These are phyloP conservation scores for Hetaerina titia DNA, from an alignment of 2,888 invertebrate species.

Conservation along the genomic window DNA sequence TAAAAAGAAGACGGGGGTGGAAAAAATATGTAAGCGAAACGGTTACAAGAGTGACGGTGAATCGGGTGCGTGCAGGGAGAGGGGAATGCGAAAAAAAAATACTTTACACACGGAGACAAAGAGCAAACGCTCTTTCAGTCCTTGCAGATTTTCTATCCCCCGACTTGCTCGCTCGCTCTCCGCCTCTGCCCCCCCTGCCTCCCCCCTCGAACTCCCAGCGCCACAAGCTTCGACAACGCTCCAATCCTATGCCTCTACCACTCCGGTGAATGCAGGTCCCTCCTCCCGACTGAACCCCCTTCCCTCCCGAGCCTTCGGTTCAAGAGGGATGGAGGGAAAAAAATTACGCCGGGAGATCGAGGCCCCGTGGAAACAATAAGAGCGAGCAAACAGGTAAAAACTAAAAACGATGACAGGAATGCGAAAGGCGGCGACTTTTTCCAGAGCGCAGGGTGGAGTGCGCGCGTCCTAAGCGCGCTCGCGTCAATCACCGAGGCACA, in stretches of 20 bases:
- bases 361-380: constrained; percentile 26
- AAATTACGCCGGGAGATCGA: background rate
- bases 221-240: background rate
- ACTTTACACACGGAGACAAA: background rate
- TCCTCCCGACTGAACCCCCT: background rate
- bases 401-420: background rate
- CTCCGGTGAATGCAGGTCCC: background rate
- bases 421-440: background rate
- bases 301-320: background rate
- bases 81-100: background rate
- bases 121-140: background rate
- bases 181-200: background rate
- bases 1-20: background rate
- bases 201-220: background rate
- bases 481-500: background rate
- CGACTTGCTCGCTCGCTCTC: background rate
- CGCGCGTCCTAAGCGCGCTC: background rate
- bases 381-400: background rate
- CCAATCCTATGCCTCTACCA: background rate
- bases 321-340: constrained; percentile 9
- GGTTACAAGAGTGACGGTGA: background rate
- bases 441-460: background rate
- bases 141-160: background rate
- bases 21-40: background rate
- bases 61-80: background rate